A percentile compares a stretch with the other conserved stretches of the same genome.
Conservation (phyloP, 2,113 vertebrate species). For the Morone saxatilis region DNA sequence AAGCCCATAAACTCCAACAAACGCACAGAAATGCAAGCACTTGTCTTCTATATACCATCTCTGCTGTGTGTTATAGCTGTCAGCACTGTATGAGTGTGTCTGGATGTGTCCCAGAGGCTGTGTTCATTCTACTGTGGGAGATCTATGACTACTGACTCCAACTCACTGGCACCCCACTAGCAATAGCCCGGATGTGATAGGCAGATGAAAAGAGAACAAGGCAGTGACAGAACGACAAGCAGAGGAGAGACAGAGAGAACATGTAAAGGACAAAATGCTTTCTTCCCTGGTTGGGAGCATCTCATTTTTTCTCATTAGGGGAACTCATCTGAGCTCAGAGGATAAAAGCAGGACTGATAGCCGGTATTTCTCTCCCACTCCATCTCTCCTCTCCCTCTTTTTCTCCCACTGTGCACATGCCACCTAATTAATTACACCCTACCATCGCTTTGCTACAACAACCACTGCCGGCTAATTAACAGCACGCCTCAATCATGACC, state of each 20-base stretch:
- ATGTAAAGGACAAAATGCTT: conserved; percentile 81
- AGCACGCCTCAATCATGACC: conserved; percentile 79
- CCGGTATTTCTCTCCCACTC: conserved; percentile 66
- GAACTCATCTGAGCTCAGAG: conserved; percentile 80
- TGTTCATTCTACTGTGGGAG: conserved; percentile 57
- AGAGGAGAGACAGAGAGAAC: conserved; percentile 75
- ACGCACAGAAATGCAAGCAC: conserved; percentile 4
- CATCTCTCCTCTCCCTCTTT: conserved; percentile 65
- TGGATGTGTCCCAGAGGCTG: conserved; percentile 57
- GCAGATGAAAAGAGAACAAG: conserved; percentile 79
- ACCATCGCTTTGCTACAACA: conserved; percentile 80
- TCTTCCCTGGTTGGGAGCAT: conserved; percentile 77
- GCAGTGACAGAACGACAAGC: conserved; percentile 71
- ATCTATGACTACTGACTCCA: conserved; percentile 68
- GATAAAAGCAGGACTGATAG: conserved; percentile 81
- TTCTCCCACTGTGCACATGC: conserved; percentile 77
- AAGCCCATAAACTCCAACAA: conserved; percentile 4
- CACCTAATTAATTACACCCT: conserved; percentile 84
- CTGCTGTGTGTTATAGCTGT: conserved; percentile 38
- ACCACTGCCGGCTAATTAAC: conserved; percentile 82
- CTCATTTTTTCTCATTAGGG: conserved; percentile 84
- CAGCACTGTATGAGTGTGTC: conserved; percentile 22
- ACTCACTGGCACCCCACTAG: conserved; percentile 68
- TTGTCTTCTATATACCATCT: not conserved
- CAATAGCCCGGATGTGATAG: conserved; percentile 72